A percentile compares a stretch with the other conserved stretches of the same genome.
These are phyloP conservation scores for Alethe castanea DNA, from an alignment of 2,113 vertebrate species.

Conservation along the genomic window DNA sequence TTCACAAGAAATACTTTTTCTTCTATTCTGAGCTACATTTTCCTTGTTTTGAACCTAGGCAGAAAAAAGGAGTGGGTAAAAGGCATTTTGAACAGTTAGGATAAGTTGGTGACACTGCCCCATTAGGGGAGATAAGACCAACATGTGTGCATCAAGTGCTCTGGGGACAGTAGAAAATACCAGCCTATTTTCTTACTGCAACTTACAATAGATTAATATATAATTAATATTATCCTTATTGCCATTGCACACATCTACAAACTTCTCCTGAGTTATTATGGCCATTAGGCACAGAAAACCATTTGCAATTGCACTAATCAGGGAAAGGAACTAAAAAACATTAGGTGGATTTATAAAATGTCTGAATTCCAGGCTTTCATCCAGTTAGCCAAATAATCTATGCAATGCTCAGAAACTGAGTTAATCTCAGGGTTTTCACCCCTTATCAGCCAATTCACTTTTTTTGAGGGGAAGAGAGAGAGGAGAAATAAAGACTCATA, in stretches of 20 bases:
- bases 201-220: neutral
- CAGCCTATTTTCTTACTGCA: neutral
- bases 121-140: neutral
- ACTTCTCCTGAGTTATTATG: neutral
- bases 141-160: neutral
- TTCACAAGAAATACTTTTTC: neutral
- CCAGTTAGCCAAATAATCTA: neutral
- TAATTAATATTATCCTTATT: neutral
- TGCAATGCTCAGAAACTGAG: neutral
- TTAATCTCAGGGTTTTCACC: neutral
- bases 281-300: neutral
- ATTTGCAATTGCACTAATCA: neutral
- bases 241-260: neutral
- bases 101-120: rapidly evolving
- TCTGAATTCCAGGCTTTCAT: neutral
- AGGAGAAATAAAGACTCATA: neutral
- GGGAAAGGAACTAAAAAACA: neutral
- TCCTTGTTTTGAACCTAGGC: neutral
- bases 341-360: neutral
- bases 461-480: neutral
- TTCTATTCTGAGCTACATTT: neutral
- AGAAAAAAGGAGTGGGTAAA: neutral
- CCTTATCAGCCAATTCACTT: neutral
- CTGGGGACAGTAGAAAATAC: neutral
- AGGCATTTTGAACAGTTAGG: neutral